A percentile compares a stretch with the other conserved stretches of the same genome.
Conservation (phyloP, 2,113 vertebrate species). For the Plecotus auritus region DNA sequence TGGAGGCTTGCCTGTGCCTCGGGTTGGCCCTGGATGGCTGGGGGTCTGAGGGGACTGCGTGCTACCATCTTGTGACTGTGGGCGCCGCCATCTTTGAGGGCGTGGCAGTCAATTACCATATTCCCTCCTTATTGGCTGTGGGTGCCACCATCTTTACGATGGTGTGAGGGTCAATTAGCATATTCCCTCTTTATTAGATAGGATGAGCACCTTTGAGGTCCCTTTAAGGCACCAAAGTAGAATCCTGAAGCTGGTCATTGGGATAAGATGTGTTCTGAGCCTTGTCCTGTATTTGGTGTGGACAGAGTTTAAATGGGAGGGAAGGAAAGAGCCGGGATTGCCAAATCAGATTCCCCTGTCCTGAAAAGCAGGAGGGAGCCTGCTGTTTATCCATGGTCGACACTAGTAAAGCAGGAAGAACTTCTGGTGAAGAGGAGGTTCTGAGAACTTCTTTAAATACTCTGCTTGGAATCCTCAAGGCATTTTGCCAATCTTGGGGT, state of each 20-base stretch:
- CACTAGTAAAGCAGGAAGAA: neutral
- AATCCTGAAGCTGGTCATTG: neutral
- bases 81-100: too few species aligned
- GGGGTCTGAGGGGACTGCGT: too few species aligned
- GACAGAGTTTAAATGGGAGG: neutral
- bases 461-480: neutral
- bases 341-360: neutral
- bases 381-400: accelerated
- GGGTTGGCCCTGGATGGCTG: too few species aligned
- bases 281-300: neutral
- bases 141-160: too few species aligned
- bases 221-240: neutral
- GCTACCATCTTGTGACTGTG: too few species aligned
- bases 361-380: neutral
- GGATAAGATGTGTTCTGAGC: neutral
- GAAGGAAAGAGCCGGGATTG: neutral
- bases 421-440: neutral
- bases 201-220: neutral
- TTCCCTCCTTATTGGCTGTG: too few species aligned
- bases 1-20: too few species aligned
- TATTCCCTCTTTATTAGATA: too few species aligned
- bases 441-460: neutral
- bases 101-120: too few species aligned
- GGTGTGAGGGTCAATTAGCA: too few species aligned
- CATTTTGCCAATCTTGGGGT: neutral